Base-by-base conservation (phyloP, 2,797 vertebrate genomes). In the Hyperoplus lanceolatus region DNA sequence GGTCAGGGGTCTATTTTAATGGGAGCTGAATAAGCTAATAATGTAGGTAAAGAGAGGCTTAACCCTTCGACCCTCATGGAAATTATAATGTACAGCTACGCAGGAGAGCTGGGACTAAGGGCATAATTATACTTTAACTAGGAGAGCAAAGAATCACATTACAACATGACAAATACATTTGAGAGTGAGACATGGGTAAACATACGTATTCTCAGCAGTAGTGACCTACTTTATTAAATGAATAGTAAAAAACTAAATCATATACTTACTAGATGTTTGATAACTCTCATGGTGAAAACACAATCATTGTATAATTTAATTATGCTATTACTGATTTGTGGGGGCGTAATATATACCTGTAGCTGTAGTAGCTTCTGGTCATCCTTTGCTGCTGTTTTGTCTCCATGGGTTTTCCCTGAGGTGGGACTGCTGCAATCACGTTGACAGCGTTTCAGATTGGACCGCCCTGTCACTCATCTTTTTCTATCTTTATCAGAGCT, bases 381-480 rank as follows among this genome's bases (percentile, higher is more conserved):
- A 10, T 67, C 66, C 38, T 11, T 6, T 13, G 72, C 75, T 64
- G 79, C 69, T 43, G 60, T 63, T 77, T 77, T 49, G 1, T 58
- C 60, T 63, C 71, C 54, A 66, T 53, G 38, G 13, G 69, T 69
- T 45, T 75, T 74, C 60, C 75, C 67, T 61, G 81, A 82, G 45
- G 79, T 85, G 73, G 77, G 83, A 85, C 77, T 5, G 67, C 56
- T 79, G 66, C 77, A 90, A 92, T 91, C 80, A 70, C 84, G 81
- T 84, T 92, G 92, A 94, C 90, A 89, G 90, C 72, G 67, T 90
- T 80, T 93, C 91, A 80, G 83, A 94, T 93, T 90, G 89, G 82
- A 90, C 88, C 74, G 76, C 86, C 83, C 88, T 75, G 80, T 87
- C 73, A 63, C 85, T 87, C 82, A 73, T 83, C 79, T 77, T 70